Evolutionary conservation across 2,113 vertebrate species (phyloP).

Genomic region (Catharus fuscescens): DNA sequence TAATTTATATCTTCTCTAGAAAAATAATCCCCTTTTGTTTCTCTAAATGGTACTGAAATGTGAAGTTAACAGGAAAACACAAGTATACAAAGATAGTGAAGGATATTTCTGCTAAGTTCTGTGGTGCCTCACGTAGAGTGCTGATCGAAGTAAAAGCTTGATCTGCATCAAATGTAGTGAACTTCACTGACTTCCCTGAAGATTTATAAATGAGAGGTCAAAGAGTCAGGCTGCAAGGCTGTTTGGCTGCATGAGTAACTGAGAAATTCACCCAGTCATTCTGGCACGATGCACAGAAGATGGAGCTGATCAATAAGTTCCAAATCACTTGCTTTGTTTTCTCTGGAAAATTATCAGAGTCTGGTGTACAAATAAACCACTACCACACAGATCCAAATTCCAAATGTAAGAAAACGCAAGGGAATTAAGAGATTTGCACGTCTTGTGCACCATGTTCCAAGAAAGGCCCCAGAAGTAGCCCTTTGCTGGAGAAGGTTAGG

Average conservation of each 20-base stretch:
- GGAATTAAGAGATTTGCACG: neutral
- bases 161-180: conserved; percentile 29
- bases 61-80: neutral
- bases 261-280: neutral
- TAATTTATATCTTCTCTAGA: neutral
- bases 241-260: neutral
- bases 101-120: neutral
- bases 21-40: conserved; percentile 9
- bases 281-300: neutral
- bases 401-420: neutral
- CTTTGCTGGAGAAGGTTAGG: neutral
- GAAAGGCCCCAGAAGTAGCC: neutral
- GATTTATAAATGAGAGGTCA: neutral
- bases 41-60: neutral
- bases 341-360: neutral
- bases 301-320: neutral
- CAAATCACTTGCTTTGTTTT: neutral
- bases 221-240: neutral
- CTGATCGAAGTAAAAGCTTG: conserved; percentile 53
- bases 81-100: neutral
- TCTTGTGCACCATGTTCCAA: neutral
- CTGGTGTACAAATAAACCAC: neutral
- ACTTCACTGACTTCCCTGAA: conserved; percentile 22
- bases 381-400: neutral
- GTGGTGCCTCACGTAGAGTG: neutral